These are phyloP conservation scores for Drosophila prosaltans DNA, from an alignment of 1,140 invertebrate species.

Conservation along the genomic window DNA sequence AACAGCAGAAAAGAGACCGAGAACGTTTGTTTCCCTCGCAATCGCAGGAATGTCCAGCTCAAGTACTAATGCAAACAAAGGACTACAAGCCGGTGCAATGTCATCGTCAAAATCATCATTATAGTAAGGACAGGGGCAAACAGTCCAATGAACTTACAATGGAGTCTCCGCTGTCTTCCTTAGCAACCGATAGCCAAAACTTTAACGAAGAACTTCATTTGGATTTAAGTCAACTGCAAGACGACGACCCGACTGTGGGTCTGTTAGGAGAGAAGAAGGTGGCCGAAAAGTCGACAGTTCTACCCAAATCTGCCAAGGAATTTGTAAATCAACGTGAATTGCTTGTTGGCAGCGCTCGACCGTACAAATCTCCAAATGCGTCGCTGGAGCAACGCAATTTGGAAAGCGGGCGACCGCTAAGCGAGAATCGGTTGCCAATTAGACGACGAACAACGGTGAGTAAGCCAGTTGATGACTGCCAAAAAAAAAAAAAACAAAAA, in stretches of 20 bases:
- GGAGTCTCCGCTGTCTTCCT: constrained; percentile 40
- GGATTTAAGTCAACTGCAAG: constrained; percentile 25
- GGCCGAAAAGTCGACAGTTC: neutral
- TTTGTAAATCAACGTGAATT: constrained; percentile 69
- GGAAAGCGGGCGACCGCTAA: constrained; percentile 67
- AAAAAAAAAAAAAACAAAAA: constrained; percentile 1
- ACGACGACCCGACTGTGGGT: neutral
- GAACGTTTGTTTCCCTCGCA: constrained; percentile 39
- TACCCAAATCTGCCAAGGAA: constrained; percentile 66
- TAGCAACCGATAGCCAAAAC: constrained; percentile 63
- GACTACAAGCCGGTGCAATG: constrained; percentile 54
- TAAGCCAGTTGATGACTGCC: constrained; percentile 12
- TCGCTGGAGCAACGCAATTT: constrained; percentile 49
- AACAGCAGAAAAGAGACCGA: constrained; percentile 59
- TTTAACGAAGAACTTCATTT: constrained; percentile 52
- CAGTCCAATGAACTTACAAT: constrained; percentile 64
- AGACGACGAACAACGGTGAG: constrained; percentile 54
- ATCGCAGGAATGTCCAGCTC: constrained; percentile 49
- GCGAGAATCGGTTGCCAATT: constrained; percentile 73
- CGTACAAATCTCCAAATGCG: constrained; percentile 72
- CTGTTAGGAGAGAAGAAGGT: neutral
- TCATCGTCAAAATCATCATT: constrained; percentile 34
- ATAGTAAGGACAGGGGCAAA: constrained; percentile 31
- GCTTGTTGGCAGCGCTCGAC: constrained; percentile 68
- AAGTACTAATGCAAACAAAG: constrained; percentile 38